A percentile compares a stretch with the other conserved stretches of the same genome.
Evolutionary conservation across 2,888 invertebrate species (phyloP).

Genomic region (Acanthosepion esculentum): DNA sequence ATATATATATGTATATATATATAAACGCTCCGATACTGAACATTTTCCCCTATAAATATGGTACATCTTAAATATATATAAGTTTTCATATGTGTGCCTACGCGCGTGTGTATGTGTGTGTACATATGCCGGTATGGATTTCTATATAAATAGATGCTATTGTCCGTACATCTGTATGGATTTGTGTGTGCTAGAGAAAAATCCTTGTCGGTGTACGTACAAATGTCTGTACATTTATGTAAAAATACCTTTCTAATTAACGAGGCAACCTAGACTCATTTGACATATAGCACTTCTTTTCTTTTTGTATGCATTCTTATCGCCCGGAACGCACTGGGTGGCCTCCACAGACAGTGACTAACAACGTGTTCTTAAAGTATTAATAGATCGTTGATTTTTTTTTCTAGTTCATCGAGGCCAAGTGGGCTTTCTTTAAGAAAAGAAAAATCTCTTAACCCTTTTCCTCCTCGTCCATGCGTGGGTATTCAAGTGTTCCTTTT

Average conservation of each 20-base stretch:
- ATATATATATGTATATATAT: conserved; percentile 1
- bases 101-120: not conserved
- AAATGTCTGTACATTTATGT: not conserved
- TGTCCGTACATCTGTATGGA: not conserved
- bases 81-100: not conserved
- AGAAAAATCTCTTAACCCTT: not conserved
- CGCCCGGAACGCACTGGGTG: not conserved
- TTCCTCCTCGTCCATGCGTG: not conserved
- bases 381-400: not conserved
- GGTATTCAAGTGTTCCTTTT: not conserved
- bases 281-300: not conserved
- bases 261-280: not conserved
- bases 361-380: not conserved
- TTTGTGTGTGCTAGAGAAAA: not conserved
- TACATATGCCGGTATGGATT: not conserved
- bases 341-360: not conserved
- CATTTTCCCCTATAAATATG: not conserved
- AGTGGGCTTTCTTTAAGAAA: not conserved
- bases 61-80: not conserved
- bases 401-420: not conserved
- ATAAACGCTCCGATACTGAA: not conserved
- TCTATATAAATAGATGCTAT: not conserved
- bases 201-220: not conserved
- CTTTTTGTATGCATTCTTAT: not conserved
- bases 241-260: not conserved